Base-by-base conservation (phyloP, 2,888 invertebrate genomes). In the Linnaemya tessellans region DNA sequence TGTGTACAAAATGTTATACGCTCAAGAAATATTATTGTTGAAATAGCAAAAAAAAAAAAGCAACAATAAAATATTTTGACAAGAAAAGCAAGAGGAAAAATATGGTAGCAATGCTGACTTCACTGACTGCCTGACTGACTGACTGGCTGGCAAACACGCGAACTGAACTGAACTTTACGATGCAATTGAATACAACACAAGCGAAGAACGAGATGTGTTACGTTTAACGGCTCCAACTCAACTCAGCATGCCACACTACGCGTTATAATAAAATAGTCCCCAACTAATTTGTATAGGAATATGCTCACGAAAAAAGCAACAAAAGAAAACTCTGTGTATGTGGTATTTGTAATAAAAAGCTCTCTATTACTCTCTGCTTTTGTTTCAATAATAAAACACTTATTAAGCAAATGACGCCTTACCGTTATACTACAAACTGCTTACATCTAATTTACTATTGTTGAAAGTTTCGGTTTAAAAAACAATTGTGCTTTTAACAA, bases 171-270 rank as follows among this genome's bases (percentile, higher is more conserved):
- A 79, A 78, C 70, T 82, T 58, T 80, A 65, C 64, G 67, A 79
- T 81, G 82, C 70, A 75, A 85, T 73, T 67, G 46, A 67, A 71
- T 64, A 70, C 30, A 49, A 58, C 62, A 65, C 78, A 78, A 84
- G 81, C 84, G 81, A 81, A 81, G 80, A 70, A 80, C 79, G 51
- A 82, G 82, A 82, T 85, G 85, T 82, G 78, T 73, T 79, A 82
- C 82, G 85, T 79, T 82, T 58, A 82, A 85, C 82, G 65, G 82
- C 85, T 85, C 85, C 85, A 85, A 85, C 85, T 85, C 85, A 85
- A 85, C 85, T 85, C 85, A 82, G 70, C 67, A 75, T 75, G 71
- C 58, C 60, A 68, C 56, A 70, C 30, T 70, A 70, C 46, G 60
- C 80, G 70, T 41, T 73, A 56, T 62, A 80, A 56, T 49, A 25